Evolutionary conservation across 2,113 vertebrate genomes (phyloP), one percentile per base, ranked within the genome.

Genomic region (Gorilla gorilla): DNA sequence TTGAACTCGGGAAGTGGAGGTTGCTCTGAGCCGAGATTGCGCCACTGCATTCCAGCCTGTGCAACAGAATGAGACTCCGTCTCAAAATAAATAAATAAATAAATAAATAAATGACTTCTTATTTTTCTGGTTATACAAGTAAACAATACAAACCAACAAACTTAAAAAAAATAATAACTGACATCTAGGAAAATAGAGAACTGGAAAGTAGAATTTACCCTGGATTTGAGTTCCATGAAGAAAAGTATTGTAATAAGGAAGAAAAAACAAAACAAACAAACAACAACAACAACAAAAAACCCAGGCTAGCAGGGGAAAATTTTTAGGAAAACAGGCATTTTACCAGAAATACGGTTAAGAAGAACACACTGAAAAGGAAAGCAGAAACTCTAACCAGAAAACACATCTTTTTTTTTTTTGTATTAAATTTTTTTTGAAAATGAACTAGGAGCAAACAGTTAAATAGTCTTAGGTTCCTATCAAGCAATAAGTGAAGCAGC

Each of bases 151-250:
- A 92, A 64, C 6, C 66, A 88, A 93, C 6, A 73, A 50, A 89
- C 2, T 45, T 82, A 35, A 40, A 35, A 61, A 10, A 55, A 32
- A 73, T 27, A 55, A 38, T 10, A 4, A 20, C 12, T 89, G 16
- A 23, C 12, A 70, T 61, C 40, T 66, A 89, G 57, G 14, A 20
- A 72, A 89, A 75, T 1, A 79, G 8, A 81, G 70, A 93, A 82
- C 20, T 83, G n/a, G 52, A 96, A 89, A 70, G 55, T 11, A 96
- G 30, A 93, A 94, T 61, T 84, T 93, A 79, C 40, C 32, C 89
- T 75, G 23, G 13, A 80, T 89, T 94, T 92, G 43, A 76, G 35
- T 72, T 75, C n/a, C 66, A 94, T 72, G 8, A 96, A 81, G 43
- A 93, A 70, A 45, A 93, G 38, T n/a, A n/a, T 93, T 96, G 57